phyloP scores from a whole-genome alignment of 1,140 invertebrate genomes.

The Penaeus indicus region DNA sequence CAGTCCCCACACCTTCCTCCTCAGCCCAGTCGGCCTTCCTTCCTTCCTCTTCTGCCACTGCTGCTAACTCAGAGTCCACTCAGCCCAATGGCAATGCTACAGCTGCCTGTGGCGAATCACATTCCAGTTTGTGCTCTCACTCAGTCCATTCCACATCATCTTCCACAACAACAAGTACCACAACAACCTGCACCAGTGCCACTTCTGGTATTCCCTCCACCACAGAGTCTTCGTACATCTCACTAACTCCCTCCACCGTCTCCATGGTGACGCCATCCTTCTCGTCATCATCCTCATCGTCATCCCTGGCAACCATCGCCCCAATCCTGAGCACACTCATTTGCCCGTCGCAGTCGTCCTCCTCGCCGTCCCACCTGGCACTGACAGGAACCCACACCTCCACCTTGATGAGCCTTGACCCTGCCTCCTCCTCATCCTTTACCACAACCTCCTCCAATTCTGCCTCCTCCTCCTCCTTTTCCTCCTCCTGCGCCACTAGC shows the following conservation, averaged over 20 bases:
- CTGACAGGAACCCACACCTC: too few relatives aligned
- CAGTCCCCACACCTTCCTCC: neutral
- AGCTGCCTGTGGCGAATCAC: too few relatives aligned
- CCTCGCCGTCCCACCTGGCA: too few relatives aligned
- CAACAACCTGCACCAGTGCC: conserved; percentile 31
- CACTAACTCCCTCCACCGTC: conserved; percentile 36
- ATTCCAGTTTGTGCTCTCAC: neutral
- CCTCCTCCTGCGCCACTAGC: conserved; percentile 35
- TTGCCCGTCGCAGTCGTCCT: too few relatives aligned
- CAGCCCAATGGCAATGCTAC: neutral
- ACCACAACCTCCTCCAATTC: conserved; percentile 8
- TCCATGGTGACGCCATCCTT: neutral
- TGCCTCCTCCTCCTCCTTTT: conserved; percentile 41
- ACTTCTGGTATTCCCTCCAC: conserved; percentile 33
- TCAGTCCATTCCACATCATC: neutral
- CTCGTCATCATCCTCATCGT: neutral
- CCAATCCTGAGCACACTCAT: too few relatives aligned
- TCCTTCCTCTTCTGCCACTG: neutral
- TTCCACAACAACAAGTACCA: conserved; percentile 20
- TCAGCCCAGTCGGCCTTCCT: neutral
- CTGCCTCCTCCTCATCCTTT: conserved; percentile 13
- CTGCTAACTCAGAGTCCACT: conserved; percentile 3
- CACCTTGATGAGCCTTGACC: too few relatives aligned
- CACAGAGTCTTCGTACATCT: neutral
- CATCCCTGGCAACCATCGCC: neutral